Conservation (phyloP, 2,113 vertebrate genomes). For the Dasypus novemcinctus region DNA sequence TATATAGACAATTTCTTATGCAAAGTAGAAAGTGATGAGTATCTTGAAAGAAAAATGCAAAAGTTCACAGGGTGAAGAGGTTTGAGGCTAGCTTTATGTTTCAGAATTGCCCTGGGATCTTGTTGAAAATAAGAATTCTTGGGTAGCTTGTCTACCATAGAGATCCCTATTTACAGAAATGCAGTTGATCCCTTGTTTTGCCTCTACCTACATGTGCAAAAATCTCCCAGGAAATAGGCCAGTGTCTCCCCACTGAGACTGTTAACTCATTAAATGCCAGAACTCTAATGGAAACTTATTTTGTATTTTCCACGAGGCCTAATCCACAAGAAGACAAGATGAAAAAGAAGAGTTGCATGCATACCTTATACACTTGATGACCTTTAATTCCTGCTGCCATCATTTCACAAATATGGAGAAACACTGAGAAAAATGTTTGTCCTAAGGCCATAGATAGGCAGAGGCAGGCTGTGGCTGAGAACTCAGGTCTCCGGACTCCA, state of each 20-base stretch:
- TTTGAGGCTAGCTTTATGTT: not conserved
- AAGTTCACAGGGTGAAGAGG: not conserved
- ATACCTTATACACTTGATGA: not conserved
- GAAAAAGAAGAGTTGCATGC: not conserved
- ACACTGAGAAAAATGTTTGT: not conserved
- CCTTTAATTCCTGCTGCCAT: not conserved
- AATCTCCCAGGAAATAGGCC: not conserved
- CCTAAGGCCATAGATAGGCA: not conserved
- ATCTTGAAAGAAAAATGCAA: not conserved
- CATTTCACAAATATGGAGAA: not conserved
- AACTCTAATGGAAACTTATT: not conserved
- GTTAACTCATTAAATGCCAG: not conserved
- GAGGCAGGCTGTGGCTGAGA: not conserved
- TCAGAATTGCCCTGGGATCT: not conserved
- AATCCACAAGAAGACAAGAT: not conserved
- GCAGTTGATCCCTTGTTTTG: not conserved
- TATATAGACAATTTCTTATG: not conserved
- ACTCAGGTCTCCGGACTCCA: not conserved
- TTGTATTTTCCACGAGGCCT: not conserved
- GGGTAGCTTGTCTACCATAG: too few species aligned
- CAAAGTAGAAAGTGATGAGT: not conserved
- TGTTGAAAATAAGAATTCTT: not conserved
- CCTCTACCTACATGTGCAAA: not conserved
- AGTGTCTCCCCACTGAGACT: not conserved
- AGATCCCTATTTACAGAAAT: not conserved